Percentiles rank a stretch among this genome's conserved stretches.
Evolutionary conservation across 64 coral and sea anemone species (phyloP).

Genomic region (Orbicella faveolata): DNA sequence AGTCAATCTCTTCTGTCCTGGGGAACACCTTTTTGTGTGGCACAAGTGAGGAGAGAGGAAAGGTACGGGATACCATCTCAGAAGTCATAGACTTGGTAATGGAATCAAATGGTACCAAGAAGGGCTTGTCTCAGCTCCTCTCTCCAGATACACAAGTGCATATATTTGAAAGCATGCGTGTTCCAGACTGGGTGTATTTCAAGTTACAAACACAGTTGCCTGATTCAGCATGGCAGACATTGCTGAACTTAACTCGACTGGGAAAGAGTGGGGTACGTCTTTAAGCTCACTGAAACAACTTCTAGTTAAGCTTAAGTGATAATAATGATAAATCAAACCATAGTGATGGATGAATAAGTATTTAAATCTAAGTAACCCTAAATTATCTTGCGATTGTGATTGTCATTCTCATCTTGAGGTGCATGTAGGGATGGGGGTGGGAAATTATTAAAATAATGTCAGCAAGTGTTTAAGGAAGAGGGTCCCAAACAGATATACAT

Average conservation of each 20-base stretch:
- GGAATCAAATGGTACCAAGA: slow-evolving; percentile 2
- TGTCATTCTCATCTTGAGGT: too few relatives aligned
- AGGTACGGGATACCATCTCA: not conserved
- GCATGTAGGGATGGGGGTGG: too few relatives aligned
- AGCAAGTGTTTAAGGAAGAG: too few relatives aligned
- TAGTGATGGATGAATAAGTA: not conserved
- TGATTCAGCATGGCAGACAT: slow-evolving; percentile 23
- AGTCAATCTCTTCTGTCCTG: not conserved
- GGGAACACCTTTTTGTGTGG: not conserved
- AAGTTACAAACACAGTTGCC: slow-evolving; percentile 11
- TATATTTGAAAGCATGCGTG: slow-evolving; percentile 1
- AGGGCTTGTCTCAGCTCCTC: not conserved
- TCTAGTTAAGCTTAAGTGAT: not conserved
- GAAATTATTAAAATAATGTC: too few relatives aligned
- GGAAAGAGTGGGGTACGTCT: slow-evolving; percentile 32
- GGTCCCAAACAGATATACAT: too few relatives aligned
- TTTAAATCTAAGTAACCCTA: too few relatives aligned
- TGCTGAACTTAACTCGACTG: slow-evolving; percentile 34
- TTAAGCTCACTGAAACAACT: not conserved
- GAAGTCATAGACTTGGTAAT: not conserved
- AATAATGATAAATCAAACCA: not conserved
- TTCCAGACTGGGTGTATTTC: slow-evolving; percentile 44
- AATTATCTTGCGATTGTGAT: too few relatives aligned
- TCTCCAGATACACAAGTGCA: not conserved
- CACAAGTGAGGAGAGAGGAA: not conserved